A percentile compares a stretch with the other conserved stretches of the same genome.
Conservation (phyloP, 1,140 invertebrate genomes). For the Tribolium castaneum region DNA sequence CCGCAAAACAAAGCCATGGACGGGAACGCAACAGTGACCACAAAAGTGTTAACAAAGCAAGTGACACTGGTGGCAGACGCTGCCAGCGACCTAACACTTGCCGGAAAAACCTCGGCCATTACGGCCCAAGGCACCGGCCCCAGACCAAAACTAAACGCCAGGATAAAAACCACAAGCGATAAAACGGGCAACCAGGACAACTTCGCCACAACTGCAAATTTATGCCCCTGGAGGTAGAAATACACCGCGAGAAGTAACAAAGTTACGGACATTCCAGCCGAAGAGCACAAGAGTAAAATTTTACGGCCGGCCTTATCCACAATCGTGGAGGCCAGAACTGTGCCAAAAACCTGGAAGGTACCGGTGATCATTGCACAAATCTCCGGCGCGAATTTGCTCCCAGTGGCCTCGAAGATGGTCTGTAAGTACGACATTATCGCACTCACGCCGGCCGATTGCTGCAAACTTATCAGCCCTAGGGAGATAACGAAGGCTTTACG, state of each 20-base stretch:
- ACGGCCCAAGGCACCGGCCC: constrained; percentile 87
- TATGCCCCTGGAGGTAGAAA: constrained; percentile 44
- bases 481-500: constrained; percentile 76
- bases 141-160: constrained; percentile 68
- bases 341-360: constrained; percentile 39
- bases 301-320: constrained; percentile 62
- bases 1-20: constrained; percentile 71
- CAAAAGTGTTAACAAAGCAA: constrained; percentile 82
- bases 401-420: constrained; percentile 74
- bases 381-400: constrained; percentile 66
- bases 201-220: constrained; percentile 19
- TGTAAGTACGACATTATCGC: constrained; percentile 84
- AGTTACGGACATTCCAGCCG: constrained; percentile 33
- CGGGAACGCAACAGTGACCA: constrained; percentile 81
- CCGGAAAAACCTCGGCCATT: constrained; percentile 83
- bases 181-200: constrained; percentile 55
- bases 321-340: constrained; percentile 35
- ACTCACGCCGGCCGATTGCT: constrained; percentile 84
- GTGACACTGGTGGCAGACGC: constrained; percentile 77
- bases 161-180: constrained; percentile 53
- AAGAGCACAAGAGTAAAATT: constrained; percentile 45
- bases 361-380: constrained; percentile 45
- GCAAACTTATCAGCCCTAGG: constrained; percentile 76
- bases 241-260: constrained; percentile 41
- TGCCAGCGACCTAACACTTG: constrained; percentile 78